phyloP scores from a whole-genome alignment of 2,113 vertebrate species.

The Salvator merianae region DNA sequence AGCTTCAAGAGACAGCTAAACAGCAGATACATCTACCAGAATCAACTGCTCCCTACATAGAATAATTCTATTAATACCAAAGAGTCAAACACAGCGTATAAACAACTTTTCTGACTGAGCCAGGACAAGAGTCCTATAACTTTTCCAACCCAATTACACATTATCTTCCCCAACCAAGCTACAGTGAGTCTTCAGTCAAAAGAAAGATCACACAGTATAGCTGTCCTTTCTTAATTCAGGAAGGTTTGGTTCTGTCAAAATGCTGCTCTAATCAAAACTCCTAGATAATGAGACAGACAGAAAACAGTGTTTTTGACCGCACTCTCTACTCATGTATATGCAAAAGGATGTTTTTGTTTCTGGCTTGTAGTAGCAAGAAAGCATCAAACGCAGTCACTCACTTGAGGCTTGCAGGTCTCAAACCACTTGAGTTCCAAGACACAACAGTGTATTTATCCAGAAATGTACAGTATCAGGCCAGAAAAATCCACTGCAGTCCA shows the following conservation, averaged over 20 bases:
- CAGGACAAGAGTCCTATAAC: not conserved
- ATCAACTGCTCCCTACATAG: not conserved
- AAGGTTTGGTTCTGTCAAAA: too few relatives aligned
- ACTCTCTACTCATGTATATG: too few relatives aligned
- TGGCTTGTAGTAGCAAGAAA: too few relatives aligned
- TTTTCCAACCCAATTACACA: not conserved
- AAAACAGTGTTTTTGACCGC: too few relatives aligned
- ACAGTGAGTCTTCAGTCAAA: not conserved
- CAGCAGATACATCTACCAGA: fast-evolving
- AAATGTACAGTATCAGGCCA: too few relatives aligned
- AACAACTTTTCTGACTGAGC: not conserved
- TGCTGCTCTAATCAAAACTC: too few relatives aligned
- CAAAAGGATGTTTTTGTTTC: too few relatives aligned
- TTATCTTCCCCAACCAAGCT: not conserved
- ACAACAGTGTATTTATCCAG: too few relatives aligned
- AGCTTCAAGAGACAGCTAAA: fast-evolving
- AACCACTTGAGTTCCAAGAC: not conserved
- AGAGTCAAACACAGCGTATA: not conserved
- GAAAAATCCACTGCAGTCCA: not conserved
- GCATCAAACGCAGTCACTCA: not conserved
- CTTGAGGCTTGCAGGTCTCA: not conserved
- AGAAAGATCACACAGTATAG: not conserved
- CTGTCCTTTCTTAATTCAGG: too few relatives aligned
- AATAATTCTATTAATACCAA: not conserved
- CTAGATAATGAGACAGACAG: too few relatives aligned